Evolutionary conservation across 2,113 vertebrate species (phyloP).

Genomic region (Periophthalmodon schlosseri): DNA sequence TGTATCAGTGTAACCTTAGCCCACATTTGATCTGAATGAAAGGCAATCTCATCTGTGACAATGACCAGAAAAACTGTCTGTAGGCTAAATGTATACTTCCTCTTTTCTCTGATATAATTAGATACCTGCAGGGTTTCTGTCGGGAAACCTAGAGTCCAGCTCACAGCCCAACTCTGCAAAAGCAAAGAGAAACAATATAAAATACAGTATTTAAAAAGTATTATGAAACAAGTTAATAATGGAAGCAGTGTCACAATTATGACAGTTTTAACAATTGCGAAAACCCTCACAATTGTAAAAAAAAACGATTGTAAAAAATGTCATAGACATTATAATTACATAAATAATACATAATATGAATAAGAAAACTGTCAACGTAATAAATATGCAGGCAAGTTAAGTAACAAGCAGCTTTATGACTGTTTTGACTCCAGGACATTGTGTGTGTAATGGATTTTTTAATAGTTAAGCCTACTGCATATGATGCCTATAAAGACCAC

Average conservation of each 20-base stretch:
- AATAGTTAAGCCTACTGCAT: too few relatives aligned
- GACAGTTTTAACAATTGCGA: too few relatives aligned
- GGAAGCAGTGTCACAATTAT: neutral
- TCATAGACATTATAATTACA: neutral
- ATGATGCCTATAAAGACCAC: neutral
- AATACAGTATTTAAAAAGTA: neutral
- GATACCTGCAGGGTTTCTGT: slow-evolving; percentile 74
- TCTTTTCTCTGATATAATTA: slow-evolving; percentile 7
- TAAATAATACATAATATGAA: neutral
- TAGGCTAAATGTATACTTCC: neutral
- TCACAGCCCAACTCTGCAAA: slow-evolving; percentile 77
- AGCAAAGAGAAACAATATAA: neutral
- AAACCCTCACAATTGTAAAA: too few relatives aligned
- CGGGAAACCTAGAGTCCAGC: slow-evolving; percentile 74
- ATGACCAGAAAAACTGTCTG: neutral
- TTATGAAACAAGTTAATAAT: neutral
- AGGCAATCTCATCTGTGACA: slow-evolving; percentile 4
- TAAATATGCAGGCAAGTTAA: neutral
- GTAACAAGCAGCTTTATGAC: neutral
- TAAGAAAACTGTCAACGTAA: neutral
- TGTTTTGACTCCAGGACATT: neutral
- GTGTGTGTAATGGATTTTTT: too few relatives aligned
- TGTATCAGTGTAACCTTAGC: slow-evolving; percentile 4
- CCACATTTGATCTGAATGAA: neutral
- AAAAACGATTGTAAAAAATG: too few relatives aligned